Evolutionary conservation across 1,140 invertebrate species (phyloP).

Genomic region (Drosophila lacteicornis): DNA sequence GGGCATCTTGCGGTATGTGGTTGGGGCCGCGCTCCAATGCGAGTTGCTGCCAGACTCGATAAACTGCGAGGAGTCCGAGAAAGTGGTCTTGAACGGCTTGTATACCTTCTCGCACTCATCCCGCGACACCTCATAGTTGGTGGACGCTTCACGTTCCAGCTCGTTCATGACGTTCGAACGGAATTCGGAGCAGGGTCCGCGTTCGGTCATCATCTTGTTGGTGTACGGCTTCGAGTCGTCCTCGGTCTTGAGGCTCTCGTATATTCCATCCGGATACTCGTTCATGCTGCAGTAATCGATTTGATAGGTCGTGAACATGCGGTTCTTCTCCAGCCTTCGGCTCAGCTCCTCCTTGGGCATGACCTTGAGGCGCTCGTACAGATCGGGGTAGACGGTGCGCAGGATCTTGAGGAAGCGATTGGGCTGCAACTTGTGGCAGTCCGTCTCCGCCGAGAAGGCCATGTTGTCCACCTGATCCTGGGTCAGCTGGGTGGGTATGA

Average conservation of each 20-base stretch:
- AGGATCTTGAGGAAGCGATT: constrained; percentile 82
- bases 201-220: constrained; percentile 58
- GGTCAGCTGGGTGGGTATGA: constrained; percentile 70
- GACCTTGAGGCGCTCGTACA: constrained; percentile 85
- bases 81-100: constrained; percentile 79
- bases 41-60: constrained; percentile 75
- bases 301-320: constrained; percentile 87
- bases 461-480: constrained; percentile 68
- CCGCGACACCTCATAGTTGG: constrained; percentile 40
- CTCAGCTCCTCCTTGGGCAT: constrained; percentile 85
- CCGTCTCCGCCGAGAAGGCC: constrained; percentile 57
- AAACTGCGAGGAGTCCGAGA: constrained; percentile 65
- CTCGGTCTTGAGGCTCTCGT: constrained; percentile 74
- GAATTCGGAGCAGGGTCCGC: constrained; percentile 69
- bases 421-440: constrained; percentile 76
- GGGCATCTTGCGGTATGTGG: constrained; percentile 65
- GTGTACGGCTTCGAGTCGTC: constrained; percentile 69
- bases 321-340: constrained; percentile 85
- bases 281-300: constrained; percentile 86
- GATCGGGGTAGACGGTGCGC: constrained; percentile 85
- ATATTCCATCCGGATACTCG: constrained; percentile 83
- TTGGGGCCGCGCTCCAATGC: constrained; percentile 67
- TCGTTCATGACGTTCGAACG: constrained; percentile 73
- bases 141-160: constrained; percentile 55
- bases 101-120: constrained; percentile 70